Conservation (phyloP, 1,140 invertebrate genomes). For the Papilio glaucus region DNA sequence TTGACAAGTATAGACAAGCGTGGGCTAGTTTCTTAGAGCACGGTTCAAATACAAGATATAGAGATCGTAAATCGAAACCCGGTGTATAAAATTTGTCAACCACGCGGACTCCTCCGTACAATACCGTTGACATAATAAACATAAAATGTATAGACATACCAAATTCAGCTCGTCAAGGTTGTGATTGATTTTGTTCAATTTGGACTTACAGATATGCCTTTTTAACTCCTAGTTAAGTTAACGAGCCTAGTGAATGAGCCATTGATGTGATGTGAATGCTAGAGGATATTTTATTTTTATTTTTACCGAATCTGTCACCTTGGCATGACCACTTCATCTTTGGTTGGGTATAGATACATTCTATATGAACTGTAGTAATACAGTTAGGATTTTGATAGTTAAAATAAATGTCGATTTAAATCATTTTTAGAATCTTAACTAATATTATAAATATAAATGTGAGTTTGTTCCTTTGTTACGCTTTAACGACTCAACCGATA, state of each 20-base stretch:
- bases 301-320: constrained; percentile 8
- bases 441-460: too few species aligned
- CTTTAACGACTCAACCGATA: too few species aligned
- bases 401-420: too few species aligned
- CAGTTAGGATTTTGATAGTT: too few species aligned
- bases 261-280: constrained; percentile 7
- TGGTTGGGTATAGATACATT: neutral
- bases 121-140: too few species aligned
- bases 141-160: constrained; percentile 36
- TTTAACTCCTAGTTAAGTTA: constrained; percentile 9
- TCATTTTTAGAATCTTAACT: too few species aligned
- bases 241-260: neutral
- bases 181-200: constrained; percentile 9
- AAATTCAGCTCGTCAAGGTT: constrained; percentile 28
- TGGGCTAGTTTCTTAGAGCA: neutral
- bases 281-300: neutral
- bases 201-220: neutral
- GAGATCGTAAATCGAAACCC: too few species aligned
- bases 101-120: too few species aligned
- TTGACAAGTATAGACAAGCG: constrained; percentile 14
- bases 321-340: neutral
- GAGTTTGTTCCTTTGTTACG: too few species aligned
- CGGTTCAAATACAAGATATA: neutral
- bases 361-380: neutral
- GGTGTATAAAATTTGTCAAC: too few species aligned